Base-by-base conservation (phyloP, 1,140 invertebrate genomes). In the Planococcus citri region DNA sequence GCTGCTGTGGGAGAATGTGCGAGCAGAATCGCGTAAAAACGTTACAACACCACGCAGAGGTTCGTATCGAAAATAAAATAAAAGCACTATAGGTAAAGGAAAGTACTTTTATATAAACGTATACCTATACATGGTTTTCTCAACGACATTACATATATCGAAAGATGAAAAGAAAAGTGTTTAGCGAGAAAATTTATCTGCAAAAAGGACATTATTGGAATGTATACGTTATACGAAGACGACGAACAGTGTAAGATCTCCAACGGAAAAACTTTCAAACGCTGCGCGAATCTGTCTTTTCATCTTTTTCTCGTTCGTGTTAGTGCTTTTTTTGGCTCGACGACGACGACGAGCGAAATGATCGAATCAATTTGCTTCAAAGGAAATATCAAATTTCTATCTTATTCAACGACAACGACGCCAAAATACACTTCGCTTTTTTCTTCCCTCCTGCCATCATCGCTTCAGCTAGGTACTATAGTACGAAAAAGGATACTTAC, bases 111-210 rank as follows among this genome's bases (percentile, higher is more conserved):
- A 51, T 20, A 14, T 17, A 51, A 14, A 51, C 41, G n/a, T 51
- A 51, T 51, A 51, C 41, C n/a, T 51, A 12, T 12, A 33, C 29
- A 51, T 51, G 17, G 41, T 51, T 51, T 51, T 20, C 41, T n/a
- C 6, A 51, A 51, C 41, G 41, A 51, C 41, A 51, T 51, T 51
- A 33, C 12, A 33, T 33, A 51, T 51, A 14, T 51, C 12, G 41
- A 51, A 51, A 51, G 41, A 51, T 51, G 41, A 51, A 51, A 51
- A 51, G 41, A n/a, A 51, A 51, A 51, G 41, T 51, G 41, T 51
- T 51, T 20, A 51, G 41, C n/a, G 10, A 17, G 41, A 51, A 51
- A 51, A 51, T n/a, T 51, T 51, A 51, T 51, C 41, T 51, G 41
- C 29, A 51, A 51, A 51, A 51, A 51, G 41, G 41, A 20, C 41